These are phyloP conservation scores for Brachionus asplanchnoidis DNA, from an alignment of 1,140 invertebrate genomes.

Conservation along the genomic window DNA sequence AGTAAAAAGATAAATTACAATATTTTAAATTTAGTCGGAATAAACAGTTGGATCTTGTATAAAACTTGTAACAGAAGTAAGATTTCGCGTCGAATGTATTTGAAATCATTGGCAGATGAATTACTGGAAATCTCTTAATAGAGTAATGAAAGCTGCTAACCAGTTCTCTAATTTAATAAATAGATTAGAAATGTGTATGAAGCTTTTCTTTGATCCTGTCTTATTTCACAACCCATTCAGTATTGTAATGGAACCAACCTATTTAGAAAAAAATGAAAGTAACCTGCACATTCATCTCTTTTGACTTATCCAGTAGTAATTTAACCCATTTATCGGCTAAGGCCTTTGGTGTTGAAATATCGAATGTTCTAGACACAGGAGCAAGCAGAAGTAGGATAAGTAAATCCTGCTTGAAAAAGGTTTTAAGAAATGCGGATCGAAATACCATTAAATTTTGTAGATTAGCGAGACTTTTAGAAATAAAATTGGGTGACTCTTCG, in stretches of 20 bases:
- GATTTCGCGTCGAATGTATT: no score
- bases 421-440: background rate
- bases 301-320: background rate
- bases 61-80: no score
- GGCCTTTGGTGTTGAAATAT: background rate
- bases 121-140: background rate
- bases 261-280: background rate
- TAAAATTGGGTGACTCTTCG: background rate
- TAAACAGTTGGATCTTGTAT: no score
- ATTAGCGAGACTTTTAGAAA: background rate
- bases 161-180: background rate
- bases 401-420: background rate
- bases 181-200: background rate
- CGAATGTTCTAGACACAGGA: conserved; percentile 13
- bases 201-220: background rate
- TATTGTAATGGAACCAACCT: background rate
- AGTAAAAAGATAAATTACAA: no score
- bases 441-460: background rate
- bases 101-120: no score
- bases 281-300: background rate
- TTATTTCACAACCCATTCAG: background rate
- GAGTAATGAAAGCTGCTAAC: background rate
- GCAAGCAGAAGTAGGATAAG: background rate
- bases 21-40: no score
- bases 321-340: background rate